Percentiles rank a stretch among this genome's conserved stretches.
Conservation (phyloP, 2,888 invertebrate species). For the Cheilosia pagana region DNA sequence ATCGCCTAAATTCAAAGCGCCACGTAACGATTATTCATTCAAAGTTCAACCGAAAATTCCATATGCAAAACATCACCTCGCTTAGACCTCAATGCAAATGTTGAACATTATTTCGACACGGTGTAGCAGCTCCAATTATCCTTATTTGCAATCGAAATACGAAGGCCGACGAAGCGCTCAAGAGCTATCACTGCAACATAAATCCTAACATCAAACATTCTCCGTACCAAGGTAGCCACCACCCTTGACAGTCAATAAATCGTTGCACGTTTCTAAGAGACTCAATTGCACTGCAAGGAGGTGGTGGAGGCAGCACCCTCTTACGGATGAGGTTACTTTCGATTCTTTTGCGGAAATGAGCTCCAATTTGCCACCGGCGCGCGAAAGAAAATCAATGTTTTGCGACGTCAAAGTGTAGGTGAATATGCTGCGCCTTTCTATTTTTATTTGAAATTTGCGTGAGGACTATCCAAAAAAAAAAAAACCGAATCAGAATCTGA, state of each 20-base stretch:
- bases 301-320: constrained; percentile 27
- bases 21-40: not conserved
- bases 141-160: constrained; percentile 53
- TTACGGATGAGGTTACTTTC: constrained; percentile 34
- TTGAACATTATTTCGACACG: constrained; percentile 46
- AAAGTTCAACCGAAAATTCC: constrained; percentile 24
- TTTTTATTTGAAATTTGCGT: constrained; percentile 68
- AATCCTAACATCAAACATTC: constrained; percentile 37
- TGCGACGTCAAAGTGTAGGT: constrained; percentile 48
- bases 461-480: constrained; percentile 33
- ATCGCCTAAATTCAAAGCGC: not conserved
- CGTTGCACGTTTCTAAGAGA: not conserved
- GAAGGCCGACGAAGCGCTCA: constrained; percentile 23
- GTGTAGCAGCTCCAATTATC: constrained; percentile 39
- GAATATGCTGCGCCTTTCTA: constrained; percentile 48
- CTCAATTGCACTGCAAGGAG: constrained; percentile 25
- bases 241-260: constrained; percentile 45
- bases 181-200: constrained; percentile 34
- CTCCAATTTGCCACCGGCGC: constrained; percentile 36
- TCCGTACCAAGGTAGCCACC: constrained; percentile 16
- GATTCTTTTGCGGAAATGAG: constrained; percentile 50
- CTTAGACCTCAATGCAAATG: constrained; percentile 40
- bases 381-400: constrained; percentile 57
- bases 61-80: not conserved
- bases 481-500: constrained; percentile 40